A percentile compares a stretch with the other conserved stretches of the same genome.
Conservation (phyloP, 1,140 invertebrate species). For the Gryon sp. region DNA sequence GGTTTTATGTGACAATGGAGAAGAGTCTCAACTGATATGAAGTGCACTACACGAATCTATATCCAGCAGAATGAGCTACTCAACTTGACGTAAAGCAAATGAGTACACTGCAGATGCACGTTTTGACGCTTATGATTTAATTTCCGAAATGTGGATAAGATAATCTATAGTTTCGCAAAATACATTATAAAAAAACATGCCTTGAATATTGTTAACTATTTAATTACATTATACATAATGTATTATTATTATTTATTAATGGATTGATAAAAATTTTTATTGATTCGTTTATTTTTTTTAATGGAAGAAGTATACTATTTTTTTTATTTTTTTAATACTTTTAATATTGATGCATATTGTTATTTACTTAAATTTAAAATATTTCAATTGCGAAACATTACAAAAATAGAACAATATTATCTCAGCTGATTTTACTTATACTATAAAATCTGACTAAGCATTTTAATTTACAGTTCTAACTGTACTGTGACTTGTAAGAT, state of each 20-base stretch:
- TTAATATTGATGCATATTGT: no score
- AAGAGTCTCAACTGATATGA: conserved; percentile 53
- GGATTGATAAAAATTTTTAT: no score
- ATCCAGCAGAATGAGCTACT: conserved; percentile 48
- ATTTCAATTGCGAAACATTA: no score
- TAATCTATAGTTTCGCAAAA: conserved; percentile 1
- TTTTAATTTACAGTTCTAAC: neutral
- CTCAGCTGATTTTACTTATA: neutral
- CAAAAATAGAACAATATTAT: neutral
- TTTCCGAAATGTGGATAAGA: conserved; percentile 37
- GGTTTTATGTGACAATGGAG: conserved; percentile 61
- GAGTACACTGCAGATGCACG: conserved; percentile 56
- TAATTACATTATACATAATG: no score
- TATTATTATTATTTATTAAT: no score
- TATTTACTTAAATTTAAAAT: no score
- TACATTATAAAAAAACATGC: neutral
- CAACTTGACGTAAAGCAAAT: conserved; percentile 56
- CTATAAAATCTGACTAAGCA: conserved; percentile 6
- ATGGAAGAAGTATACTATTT: no score
- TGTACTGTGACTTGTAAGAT: conserved; percentile 8
- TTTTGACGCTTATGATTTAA: conserved; percentile 53
- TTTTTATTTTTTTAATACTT: no score
- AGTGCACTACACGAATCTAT: conserved; percentile 65
- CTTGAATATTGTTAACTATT: no score
- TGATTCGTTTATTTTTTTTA: no score